Evolutionary conservation across 2,113 vertebrate genomes (phyloP).

Genomic region (Serilophus lunatus): DNA sequence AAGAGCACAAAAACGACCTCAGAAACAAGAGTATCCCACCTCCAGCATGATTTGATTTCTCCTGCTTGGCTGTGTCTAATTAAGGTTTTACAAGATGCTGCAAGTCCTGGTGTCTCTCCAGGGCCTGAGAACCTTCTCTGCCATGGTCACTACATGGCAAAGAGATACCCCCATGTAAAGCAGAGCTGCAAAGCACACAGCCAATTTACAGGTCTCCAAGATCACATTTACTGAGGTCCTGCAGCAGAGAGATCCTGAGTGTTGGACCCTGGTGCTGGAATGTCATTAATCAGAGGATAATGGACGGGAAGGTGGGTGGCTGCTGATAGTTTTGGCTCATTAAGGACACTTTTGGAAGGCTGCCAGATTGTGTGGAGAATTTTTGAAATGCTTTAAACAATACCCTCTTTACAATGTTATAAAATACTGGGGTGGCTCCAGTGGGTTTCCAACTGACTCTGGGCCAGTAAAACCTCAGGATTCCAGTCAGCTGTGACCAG

Average conservation of each 20-base stretch:
- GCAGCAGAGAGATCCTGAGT: constrained; percentile 35
- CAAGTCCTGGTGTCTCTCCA: neutral
- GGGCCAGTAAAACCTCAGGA: constrained; percentile 71
- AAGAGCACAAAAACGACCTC: neutral
- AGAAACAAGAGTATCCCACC: neutral
- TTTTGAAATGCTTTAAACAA: constrained; percentile 78
- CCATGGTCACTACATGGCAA: neutral
- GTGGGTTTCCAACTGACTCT: constrained; percentile 57
- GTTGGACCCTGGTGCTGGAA: constrained; percentile 28
- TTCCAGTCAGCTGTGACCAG: constrained; percentile 73
- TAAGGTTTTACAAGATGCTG: constrained; percentile 20
- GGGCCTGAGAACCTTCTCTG: neutral
- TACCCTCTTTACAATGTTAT: constrained; percentile 76
- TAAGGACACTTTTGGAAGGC: constrained; percentile 70
- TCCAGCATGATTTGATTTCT: neutral
- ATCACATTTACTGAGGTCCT: constrained; percentile 38
- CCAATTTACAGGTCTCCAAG: constrained; percentile 26
- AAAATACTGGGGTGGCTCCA: constrained; percentile 71
- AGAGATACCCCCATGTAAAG: neutral
- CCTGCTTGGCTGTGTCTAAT: neutral
- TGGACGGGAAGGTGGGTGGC: constrained; percentile 75
- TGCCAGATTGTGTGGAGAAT: constrained; percentile 70
- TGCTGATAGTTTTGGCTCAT: constrained; percentile 82
- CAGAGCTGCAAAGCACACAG: constrained; percentile 34
- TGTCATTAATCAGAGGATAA: constrained; percentile 66